Base-by-base conservation (phyloP, 2,888 invertebrate species). In the Pristionchus entomophagus region DNA sequence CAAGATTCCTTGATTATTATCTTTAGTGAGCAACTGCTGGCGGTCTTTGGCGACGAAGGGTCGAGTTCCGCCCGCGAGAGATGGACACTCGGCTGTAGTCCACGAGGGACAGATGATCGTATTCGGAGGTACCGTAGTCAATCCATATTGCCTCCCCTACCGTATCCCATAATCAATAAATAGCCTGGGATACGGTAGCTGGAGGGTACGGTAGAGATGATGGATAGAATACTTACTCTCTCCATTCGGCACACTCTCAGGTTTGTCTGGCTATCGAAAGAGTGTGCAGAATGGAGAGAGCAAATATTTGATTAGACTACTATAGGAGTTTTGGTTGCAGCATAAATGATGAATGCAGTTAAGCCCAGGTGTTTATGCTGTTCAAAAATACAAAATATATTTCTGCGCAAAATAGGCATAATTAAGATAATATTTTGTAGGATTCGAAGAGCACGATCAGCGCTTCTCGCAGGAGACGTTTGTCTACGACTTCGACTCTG, bases 121-220 rank as follows among this genome's bases (percentile, higher is more conserved):
- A 87, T 97, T 97, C 95, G 97, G 97, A 45, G 97, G 97, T 0
- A 97, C 96, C n/a, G n/a, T n/a, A n/a, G 94, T 14, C 45, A 10
- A 10, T 45, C 45, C 45, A 45, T 69, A 12, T 17, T 69, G 69
- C 8, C 8, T 12, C 6, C 6, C 32, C 29, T 17, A 32, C 12
- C 38, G 19, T 29, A 22, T 69, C 32, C 32, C 10, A 35, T 69
- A 8, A 26, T 32, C 32, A 35, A 14, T 29, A 17, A 59, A 17
- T n/a, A 59, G 6, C 59, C 8, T n/a, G n/a, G n/a, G n/a, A n/a
- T n/a, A n/a, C n/a, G n/a, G n/a, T n/a, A n/a, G n/a, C n/a, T n/a
- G n/a, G n/a, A n/a, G n/a, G n/a, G n/a, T n/a, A n/a, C n/a, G 45
- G 45, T 45, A 45, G 59, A 6, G 59, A 59, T 12, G 59, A 22